Evolutionary conservation across 2,113 vertebrate species (phyloP).

Genomic region (Mus pahari): DNA sequence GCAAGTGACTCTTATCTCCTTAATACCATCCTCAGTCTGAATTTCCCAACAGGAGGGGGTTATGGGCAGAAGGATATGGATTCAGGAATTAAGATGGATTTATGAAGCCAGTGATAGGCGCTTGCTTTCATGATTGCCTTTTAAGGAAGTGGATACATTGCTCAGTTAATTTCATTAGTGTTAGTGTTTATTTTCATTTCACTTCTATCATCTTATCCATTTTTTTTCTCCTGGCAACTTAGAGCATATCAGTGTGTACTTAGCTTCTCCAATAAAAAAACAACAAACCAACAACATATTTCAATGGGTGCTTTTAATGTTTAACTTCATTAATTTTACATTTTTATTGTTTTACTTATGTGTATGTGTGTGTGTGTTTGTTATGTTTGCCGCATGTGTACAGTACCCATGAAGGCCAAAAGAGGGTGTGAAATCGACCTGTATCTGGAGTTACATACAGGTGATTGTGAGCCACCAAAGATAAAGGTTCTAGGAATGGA

Average conservation of each 20-base stretch:
- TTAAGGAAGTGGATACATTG: background rate
- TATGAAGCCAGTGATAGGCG: background rate
- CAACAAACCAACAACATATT: background rate
- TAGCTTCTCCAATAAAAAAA: background rate
- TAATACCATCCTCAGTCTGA: background rate
- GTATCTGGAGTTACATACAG: background rate
- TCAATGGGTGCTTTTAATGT: background rate
- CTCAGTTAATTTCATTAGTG: background rate
- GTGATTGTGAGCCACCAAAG: background rate
- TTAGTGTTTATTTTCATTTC: background rate
- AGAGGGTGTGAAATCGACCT: background rate
- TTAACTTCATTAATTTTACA: background rate
- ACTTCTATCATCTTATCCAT: background rate
- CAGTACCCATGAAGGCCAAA: background rate
- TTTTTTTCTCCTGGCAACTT: background rate
- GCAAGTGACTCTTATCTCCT: background rate
- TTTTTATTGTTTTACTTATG: background rate
- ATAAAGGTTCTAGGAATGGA: background rate
- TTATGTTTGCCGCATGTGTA: background rate
- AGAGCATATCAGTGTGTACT: background rate
- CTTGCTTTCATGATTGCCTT: background rate
- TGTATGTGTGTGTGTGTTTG: background rate
- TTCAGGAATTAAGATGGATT: background rate
- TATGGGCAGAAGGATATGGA: background rate
- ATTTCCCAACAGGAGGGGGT: background rate